Percentiles rank a stretch among this genome's conserved stretches.
These are phyloP conservation scores for Spinus olivaceus DNA, from an alignment of 2,797 vertebrate genomes.

Conservation along the genomic window DNA sequence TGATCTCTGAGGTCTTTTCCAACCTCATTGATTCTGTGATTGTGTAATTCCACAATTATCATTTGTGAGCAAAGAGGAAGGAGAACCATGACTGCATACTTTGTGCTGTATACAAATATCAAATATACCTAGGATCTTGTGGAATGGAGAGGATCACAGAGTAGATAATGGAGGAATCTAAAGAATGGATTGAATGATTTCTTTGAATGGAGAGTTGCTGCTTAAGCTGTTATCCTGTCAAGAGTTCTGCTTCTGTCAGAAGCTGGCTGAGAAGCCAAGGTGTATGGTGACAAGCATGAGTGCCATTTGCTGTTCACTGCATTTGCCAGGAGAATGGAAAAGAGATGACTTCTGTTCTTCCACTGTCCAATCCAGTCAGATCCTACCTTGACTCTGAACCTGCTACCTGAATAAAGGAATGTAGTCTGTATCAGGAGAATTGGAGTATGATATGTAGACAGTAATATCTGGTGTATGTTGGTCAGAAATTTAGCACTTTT, in stretches of 20 bases:
- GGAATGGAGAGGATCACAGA: background rate
- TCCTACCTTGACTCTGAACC: background rate
- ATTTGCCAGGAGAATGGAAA: background rate
- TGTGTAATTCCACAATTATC: background rate
- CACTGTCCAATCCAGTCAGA: background rate
- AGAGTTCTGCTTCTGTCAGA: background rate
- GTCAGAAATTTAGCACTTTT: background rate
- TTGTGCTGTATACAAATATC: background rate
- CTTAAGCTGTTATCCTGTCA: background rate
- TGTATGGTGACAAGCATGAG: background rate
- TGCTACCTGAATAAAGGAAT: background rate
- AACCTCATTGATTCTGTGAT: background rate
- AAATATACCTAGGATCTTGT: background rate
- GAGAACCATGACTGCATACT: background rate
- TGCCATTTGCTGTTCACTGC: background rate
- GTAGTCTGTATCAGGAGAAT: background rate
- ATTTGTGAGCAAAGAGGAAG: fast-evolving
- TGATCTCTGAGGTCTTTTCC: background rate
- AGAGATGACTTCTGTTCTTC: background rate
- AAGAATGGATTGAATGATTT: background rate
- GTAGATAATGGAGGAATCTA: background rate
- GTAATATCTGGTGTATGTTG: background rate
- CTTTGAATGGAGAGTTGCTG: background rate
- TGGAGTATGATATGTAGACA: background rate
- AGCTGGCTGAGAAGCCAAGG: background rate